Evolutionary conservation across 2,888 invertebrate genomes (phyloP).

Genomic region (Rhagium mordax): DNA sequence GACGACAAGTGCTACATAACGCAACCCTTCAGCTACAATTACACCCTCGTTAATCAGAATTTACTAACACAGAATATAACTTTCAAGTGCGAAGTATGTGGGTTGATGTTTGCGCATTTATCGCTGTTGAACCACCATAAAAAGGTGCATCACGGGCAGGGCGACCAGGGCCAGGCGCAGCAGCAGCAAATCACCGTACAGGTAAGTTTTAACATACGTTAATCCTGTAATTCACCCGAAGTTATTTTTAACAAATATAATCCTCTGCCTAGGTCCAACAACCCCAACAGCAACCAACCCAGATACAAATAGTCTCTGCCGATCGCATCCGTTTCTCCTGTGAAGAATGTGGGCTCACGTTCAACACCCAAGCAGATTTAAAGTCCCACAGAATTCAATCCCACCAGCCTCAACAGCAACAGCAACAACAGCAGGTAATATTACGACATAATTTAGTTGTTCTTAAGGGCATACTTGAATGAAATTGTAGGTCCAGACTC

Average conservation of each 20-base stretch:
- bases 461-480: neutral
- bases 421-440: slow-evolving; percentile 61
- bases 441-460: neutral
- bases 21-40: slow-evolving; percentile 85
- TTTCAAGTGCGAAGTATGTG: slow-evolving; percentile 91
- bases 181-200: slow-evolving; percentile 67
- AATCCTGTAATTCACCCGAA: neutral
- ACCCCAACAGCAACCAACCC: slow-evolving; percentile 68
- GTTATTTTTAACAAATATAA: neutral
- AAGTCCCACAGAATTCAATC: slow-evolving; percentile 70
- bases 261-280: slow-evolving; percentile 60
- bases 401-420: slow-evolving; percentile 69
- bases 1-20: slow-evolving; percentile 84
- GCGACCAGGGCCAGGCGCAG: slow-evolving; percentile 69
- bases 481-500: slow-evolving; percentile 70
- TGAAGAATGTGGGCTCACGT: slow-evolving; percentile 69
- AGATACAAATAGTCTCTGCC: slow-evolving; percentile 76
- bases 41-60: slow-evolving; percentile 88
- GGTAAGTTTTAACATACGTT: slow-evolving; percentile 51
- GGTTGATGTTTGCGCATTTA: slow-evolving; percentile 87
- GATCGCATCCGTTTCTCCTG: slow-evolving; percentile 70
- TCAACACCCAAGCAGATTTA: slow-evolving; percentile 66
- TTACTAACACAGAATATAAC: slow-evolving; percentile 87
- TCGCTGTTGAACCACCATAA: slow-evolving; percentile 89
- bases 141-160: slow-evolving; percentile 81